Evolutionary conservation across 1,140 invertebrate genomes (phyloP).

Genomic region (Calephelis nemesis): DNA sequence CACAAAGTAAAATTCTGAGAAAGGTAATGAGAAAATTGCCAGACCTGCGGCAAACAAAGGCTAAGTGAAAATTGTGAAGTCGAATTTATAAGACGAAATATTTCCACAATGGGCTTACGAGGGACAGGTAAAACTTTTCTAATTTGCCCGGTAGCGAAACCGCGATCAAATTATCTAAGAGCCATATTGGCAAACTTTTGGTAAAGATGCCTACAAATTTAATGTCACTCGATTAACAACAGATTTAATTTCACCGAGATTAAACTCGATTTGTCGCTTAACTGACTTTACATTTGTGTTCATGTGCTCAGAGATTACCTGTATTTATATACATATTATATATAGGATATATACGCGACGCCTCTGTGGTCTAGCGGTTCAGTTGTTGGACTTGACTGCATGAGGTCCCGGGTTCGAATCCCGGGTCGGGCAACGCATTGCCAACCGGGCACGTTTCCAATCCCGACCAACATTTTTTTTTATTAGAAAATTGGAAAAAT

Average conservation of each 20-base stretch:
- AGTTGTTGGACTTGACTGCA: too few relatives aligned
- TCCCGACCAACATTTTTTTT: too few relatives aligned
- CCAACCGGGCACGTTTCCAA: too few relatives aligned
- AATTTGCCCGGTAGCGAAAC: constrained; percentile 31
- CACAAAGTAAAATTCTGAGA: neutral
- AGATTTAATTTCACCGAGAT: constrained; percentile 8
- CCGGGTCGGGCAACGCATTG: too few relatives aligned
- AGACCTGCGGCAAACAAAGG: constrained; percentile 20
- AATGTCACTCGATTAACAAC: constrained; percentile 17
- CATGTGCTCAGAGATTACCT: neutral
- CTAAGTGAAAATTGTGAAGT: constrained; percentile 30
- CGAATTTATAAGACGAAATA: constrained; percentile 25
- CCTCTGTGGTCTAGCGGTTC: too few relatives aligned
- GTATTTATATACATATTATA: neutral
- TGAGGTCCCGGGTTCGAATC: too few relatives aligned
- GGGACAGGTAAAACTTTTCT: constrained; percentile 39
- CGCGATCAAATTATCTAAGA: constrained; percentile 30
- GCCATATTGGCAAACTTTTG: constrained; percentile 22
- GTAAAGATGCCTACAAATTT: constrained; percentile 12
- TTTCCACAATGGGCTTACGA: constrained; percentile 35
- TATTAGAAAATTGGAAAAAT: too few relatives aligned
- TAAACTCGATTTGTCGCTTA: neutral
- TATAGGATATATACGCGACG: too few relatives aligned
- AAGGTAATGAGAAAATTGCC: constrained; percentile 19
- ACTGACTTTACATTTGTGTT: neutral